A percentile compares a stretch with the other conserved stretches of the same genome.
These are phyloP conservation scores for Siphlonurus alternatus DNA, from an alignment of 2,888 invertebrate species.

Conservation along the genomic window DNA sequence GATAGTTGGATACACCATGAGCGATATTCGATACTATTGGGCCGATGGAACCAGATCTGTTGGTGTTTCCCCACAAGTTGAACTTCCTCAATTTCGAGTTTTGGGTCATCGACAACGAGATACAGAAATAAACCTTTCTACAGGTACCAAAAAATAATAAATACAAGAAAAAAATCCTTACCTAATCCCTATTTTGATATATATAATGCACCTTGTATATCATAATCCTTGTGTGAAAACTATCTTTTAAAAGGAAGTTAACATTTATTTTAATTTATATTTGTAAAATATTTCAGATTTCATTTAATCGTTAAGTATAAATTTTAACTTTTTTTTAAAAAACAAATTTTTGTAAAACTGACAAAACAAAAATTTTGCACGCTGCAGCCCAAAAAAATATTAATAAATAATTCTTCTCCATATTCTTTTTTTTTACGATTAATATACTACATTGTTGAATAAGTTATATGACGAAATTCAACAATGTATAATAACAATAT, in stretches of 20 bases:
- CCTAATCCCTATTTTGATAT: not conserved
- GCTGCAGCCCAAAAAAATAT: not conserved
- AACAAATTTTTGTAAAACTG: not conserved
- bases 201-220: no score
- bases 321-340: no score
- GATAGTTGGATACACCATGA: slow-evolving; percentile 92
- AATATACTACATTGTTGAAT: not conserved
- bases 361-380: not conserved
- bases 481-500: no score
- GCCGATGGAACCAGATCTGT: slow-evolving; percentile 83
- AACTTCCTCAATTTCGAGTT: slow-evolving; percentile 93
- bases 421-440: not conserved
- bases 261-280: no score
- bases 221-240: no score
- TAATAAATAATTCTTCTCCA: not conserved
- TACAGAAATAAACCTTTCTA: slow-evolving; percentile 85
- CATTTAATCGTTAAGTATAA: no score
- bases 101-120: slow-evolving; percentile 90
- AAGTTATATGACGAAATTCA: not conserved
- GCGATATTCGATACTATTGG: slow-evolving; percentile 95
- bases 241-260: no score
- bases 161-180: not conserved
- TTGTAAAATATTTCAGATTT: no score
- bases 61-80: slow-evolving; percentile 88
- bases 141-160: slow-evolving; percentile 47